phyloP scores from a whole-genome alignment of 2,888 invertebrate species.

The Cantharis rufa region DNA sequence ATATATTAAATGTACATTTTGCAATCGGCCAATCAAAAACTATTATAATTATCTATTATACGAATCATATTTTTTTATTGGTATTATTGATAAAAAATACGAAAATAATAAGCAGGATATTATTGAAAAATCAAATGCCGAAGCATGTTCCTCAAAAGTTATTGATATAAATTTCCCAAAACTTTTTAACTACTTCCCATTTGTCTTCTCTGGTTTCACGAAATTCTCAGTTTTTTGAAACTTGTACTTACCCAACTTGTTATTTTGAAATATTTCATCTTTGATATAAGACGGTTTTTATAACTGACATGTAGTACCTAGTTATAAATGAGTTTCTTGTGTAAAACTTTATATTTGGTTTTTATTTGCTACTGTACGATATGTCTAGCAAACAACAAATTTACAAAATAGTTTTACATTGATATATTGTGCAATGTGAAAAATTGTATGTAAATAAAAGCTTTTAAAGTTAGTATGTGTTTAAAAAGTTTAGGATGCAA shows the following conservation, averaged over 20 bases:
- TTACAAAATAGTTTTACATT: background rate
- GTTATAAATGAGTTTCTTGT: background rate
- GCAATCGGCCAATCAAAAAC: background rate
- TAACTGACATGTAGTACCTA: background rate
- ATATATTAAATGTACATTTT: background rate
- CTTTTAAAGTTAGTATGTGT: background rate
- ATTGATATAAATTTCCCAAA: slow-evolving; percentile 26
- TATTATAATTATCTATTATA: no score
- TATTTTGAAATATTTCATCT: background rate
- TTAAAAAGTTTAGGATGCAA: background rate
- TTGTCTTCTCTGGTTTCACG: slow-evolving; percentile 32
- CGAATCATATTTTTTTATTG: no score
- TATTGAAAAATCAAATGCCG: background rate
- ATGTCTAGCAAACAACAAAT: background rate
- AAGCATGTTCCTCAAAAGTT: background rate
- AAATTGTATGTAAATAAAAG: background rate
- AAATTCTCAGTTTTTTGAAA: slow-evolving; percentile 25
- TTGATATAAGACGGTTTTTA: background rate
- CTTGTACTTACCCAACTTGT: slow-evolving; percentile 12
- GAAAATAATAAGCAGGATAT: background rate
- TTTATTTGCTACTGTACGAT: background rate
- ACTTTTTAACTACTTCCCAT: slow-evolving; percentile 29
- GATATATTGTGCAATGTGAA: background rate
- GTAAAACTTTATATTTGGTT: background rate
- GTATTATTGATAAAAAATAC: background rate